A percentile compares a stretch with the other conserved stretches of the same genome.
phyloP scores from a whole-genome alignment of 1,140 invertebrate species.

The Leptestheria dahalacensis region DNA sequence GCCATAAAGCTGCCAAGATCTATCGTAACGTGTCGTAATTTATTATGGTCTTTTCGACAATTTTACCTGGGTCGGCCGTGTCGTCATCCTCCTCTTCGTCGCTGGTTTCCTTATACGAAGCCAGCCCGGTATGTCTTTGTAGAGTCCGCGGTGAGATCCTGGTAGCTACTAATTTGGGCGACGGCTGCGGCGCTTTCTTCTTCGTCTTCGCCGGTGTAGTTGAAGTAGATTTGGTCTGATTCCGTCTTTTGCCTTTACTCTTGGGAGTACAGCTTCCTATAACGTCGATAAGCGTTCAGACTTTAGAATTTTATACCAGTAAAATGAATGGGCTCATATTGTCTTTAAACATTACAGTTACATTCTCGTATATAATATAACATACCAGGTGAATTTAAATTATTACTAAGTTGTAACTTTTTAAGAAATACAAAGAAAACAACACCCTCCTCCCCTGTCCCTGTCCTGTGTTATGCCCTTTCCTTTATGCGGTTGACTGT shows the following conservation, averaged over 20 bases:
- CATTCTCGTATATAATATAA: too few species aligned
- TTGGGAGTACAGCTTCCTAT: not conserved
- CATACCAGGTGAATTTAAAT: too few species aligned
- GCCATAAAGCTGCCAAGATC: too few species aligned
- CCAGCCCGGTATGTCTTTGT: conserved; percentile 2
- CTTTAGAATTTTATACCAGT: too few species aligned
- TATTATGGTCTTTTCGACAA: too few species aligned
- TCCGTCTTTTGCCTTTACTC: conserved; percentile 5
- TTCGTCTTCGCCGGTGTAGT: not conserved
- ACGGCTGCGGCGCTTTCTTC: not conserved
- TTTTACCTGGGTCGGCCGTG: too few species aligned
- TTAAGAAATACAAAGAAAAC: too few species aligned
- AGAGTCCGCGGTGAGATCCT: not conserved
- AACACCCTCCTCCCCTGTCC: not conserved
- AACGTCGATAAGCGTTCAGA: too few species aligned
- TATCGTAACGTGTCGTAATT: too few species aligned
- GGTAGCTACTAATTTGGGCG: not conserved
- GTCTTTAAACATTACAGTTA: too few species aligned
- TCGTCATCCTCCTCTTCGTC: not conserved
- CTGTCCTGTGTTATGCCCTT: not conserved
- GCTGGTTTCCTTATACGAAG: not conserved
- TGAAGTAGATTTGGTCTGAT: not conserved
- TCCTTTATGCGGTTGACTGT: not conserved
- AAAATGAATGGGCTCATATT: too few species aligned
- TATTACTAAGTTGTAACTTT: too few species aligned